Evolutionary conservation across 2,113 vertebrate species (phyloP).

Genomic region (Morone saxatilis): DNA sequence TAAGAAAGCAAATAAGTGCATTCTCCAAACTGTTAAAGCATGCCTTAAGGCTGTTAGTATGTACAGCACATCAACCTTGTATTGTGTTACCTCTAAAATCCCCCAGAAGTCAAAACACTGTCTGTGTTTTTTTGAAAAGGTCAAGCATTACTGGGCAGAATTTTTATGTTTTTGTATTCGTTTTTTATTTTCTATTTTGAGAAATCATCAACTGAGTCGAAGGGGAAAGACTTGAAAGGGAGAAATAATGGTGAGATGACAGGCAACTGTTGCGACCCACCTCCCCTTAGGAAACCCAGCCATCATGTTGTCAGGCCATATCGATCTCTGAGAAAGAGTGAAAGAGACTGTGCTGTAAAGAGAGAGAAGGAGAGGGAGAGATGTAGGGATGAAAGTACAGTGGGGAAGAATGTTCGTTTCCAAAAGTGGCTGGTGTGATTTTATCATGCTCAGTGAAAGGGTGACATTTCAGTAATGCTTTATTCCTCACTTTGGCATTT

Average conservation of each 20-base stretch:
- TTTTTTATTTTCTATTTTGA: slow-evolving; percentile 10
- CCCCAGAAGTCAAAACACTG: slow-evolving; percentile 5
- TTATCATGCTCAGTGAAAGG: slow-evolving; percentile 76
- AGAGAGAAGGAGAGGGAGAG: slow-evolving; percentile 14
- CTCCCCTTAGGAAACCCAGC: slow-evolving; percentile 73
- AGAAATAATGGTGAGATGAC: slow-evolving; percentile 67
- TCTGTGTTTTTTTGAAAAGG: slow-evolving; percentile 28
- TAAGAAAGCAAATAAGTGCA: background rate
- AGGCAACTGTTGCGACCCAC: slow-evolving; percentile 67
- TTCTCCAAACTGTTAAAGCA: background rate
- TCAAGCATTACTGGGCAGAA: slow-evolving; percentile 16
- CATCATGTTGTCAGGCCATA: slow-evolving; percentile 77
- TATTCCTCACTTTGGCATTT: slow-evolving; percentile 81
- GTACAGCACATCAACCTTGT: background rate
- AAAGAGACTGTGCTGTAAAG: slow-evolving; percentile 49
- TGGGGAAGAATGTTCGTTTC: slow-evolving; percentile 50
- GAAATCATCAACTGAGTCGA: slow-evolving; percentile 33
- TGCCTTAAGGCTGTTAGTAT: slow-evolving; percentile 1
- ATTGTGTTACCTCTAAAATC: slow-evolving; percentile 10
- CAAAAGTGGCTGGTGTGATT: slow-evolving; percentile 66
- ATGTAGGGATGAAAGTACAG: slow-evolving; percentile 37
- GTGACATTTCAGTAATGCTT: slow-evolving; percentile 81
- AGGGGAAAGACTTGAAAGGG: slow-evolving; percentile 43
- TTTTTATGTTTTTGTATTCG: slow-evolving; percentile 23
- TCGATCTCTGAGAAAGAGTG: slow-evolving; percentile 69